phyloP scores from a whole-genome alignment of 2,113 vertebrate genomes.

The Catharus fuscescens region DNA sequence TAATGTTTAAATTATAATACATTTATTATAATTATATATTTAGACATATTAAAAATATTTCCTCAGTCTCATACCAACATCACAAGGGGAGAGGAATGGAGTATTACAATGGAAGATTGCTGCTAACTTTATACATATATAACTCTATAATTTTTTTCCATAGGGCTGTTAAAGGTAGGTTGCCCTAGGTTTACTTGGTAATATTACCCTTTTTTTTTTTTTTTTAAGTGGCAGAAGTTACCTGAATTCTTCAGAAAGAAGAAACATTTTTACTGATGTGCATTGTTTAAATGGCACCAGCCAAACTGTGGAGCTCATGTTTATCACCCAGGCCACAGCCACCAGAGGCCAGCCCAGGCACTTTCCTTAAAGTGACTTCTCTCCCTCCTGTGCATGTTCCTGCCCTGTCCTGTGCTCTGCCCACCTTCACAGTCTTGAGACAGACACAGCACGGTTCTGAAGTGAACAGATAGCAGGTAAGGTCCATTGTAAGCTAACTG shows the following conservation, averaged over 20 bases:
- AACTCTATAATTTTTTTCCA: neutral
- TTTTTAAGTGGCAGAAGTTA: neutral
- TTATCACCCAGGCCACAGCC: neutral
- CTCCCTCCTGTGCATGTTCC: fast-evolving
- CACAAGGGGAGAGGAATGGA: neutral
- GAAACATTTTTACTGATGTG: neutral
- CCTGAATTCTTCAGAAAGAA: neutral
- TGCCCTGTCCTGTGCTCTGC: neutral
- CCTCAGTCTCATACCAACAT: neutral
- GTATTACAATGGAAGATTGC: neutral
- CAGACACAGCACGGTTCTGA: neutral
- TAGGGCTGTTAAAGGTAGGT: neutral
- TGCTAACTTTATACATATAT: neutral
- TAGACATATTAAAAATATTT: neutral
- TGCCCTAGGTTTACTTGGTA: neutral
- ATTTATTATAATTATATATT: neutral
- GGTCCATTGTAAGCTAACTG: neutral
- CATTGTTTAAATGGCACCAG: neutral
- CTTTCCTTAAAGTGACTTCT: neutral
- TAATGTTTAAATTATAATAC: neutral
- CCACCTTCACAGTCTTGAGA: neutral
- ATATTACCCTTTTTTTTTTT: neutral
- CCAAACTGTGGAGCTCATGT: fast-evolving
- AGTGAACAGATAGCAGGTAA: no score
- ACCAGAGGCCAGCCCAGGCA: neutral